Evolutionary conservation across 2,888 invertebrate genomes (phyloP).

Genomic region (Palloptera scutellata): DNA sequence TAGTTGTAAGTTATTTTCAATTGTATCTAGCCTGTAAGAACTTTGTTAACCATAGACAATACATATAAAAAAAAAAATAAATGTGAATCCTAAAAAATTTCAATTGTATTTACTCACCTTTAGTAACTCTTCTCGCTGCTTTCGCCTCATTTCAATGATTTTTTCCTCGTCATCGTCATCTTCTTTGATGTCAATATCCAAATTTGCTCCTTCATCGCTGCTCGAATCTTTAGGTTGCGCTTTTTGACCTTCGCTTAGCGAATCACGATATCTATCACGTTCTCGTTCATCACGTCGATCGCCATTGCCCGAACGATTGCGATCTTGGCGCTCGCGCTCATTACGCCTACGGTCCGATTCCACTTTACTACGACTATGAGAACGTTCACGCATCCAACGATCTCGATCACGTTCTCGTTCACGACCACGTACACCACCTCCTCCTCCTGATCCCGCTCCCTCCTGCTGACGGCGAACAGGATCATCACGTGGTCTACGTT

Average conservation of each 20-base stretch:
- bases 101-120: slow-evolving; percentile 68
- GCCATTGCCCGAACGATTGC: slow-evolving; percentile 56
- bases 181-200: slow-evolving; percentile 83
- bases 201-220: slow-evolving; percentile 76
- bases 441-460: slow-evolving; percentile 40
- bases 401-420: slow-evolving; percentile 59
- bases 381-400: slow-evolving; percentile 54
- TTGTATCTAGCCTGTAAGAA: too few species aligned
- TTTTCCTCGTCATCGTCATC: slow-evolving; percentile 94
- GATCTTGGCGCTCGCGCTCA: slow-evolving; percentile 55
- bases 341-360: slow-evolving; percentile 61
- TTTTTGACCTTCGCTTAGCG: slow-evolving; percentile 81
- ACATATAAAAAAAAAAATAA: neutral
- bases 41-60: too few species aligned
- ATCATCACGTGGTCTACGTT: slow-evolving; percentile 55
- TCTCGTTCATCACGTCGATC: slow-evolving; percentile 63
- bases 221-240: slow-evolving; percentile 67
- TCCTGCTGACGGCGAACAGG: slow-evolving; percentile 43
- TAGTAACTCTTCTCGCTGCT: slow-evolving; percentile 85
- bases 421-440: slow-evolving; percentile 59
- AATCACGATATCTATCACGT: slow-evolving; percentile 74
- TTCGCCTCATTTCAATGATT: slow-evolving; percentile 87
- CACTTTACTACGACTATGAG: slow-evolving; percentile 62
- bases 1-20: too few species aligned
- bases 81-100: too few species aligned